Conservation (phyloP, 2,113 vertebrate species). For the Megalops atlanticus region DNA sequence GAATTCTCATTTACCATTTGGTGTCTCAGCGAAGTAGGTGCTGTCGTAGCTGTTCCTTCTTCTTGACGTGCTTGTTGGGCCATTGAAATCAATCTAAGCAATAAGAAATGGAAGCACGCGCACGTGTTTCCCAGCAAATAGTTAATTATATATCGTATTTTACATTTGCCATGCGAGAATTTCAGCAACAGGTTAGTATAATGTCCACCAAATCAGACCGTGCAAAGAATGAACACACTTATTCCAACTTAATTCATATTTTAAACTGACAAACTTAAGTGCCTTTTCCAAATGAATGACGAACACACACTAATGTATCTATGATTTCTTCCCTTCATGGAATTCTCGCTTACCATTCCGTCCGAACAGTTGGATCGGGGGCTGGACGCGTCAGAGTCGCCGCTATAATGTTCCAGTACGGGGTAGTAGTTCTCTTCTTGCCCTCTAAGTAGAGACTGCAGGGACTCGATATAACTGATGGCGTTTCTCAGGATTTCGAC, state of each 20-base stretch:
- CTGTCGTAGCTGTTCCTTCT: constrained; percentile 81
- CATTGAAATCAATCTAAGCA: constrained; percentile 86
- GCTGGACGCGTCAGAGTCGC: constrained; percentile 92
- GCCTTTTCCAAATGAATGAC: background rate
- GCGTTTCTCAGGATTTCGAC: constrained; percentile 98
- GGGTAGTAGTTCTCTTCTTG: constrained; percentile 85
- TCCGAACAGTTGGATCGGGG: constrained; percentile 95
- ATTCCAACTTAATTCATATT: no score
- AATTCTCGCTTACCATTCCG: constrained; percentile 85
- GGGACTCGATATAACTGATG: constrained; percentile 96
- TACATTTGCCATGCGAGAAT: no score
- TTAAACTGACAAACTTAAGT: no score
- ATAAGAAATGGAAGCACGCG: constrained; percentile 10
- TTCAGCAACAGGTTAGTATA: no score
- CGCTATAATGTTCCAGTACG: constrained; percentile 88
- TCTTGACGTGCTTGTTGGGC: constrained; percentile 74
- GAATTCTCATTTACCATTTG: constrained; percentile 72
- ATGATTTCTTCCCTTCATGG: background rate
- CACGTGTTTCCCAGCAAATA: no score
- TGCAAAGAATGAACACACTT: no score
- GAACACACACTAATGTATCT: background rate
- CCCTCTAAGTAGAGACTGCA: constrained; percentile 88
- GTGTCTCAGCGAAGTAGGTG: constrained; percentile 81
- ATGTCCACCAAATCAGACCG: no score
- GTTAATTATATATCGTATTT: no score